Base-by-base conservation (phyloP, 2,888 invertebrate species). In the Leucoma salicis region DNA sequence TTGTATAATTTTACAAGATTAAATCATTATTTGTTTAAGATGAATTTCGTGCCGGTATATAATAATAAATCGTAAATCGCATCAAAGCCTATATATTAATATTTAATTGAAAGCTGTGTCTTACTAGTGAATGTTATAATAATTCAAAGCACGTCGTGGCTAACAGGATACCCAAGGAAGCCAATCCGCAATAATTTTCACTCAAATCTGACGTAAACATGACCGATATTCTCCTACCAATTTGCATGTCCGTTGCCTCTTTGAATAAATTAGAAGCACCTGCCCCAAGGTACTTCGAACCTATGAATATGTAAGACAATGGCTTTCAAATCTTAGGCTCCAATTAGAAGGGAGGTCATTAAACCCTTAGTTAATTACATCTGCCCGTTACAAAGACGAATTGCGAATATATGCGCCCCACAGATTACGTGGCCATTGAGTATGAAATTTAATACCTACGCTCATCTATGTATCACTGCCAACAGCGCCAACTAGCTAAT, bases 301-400 rank as follows among this genome's bases (percentile, higher is more conserved):
- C 86, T 82, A 88, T 89, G 88, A 89, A 89, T 89, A 89, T 89
- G 88, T 88, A 89, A 89, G 88, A 86, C 87, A 81, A 81, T 82
- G 78, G 81, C 80, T 79, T 80, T 78, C 82, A 82, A 87, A 89
- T 87, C 87, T 87, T 83, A 84, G 81, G 55, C 73, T 76, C 80
- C 87, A 87, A 86, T 89, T 86, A 87, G 79, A 60, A 64, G 63
- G 74, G 56, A 43, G 80, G 82, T 82, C 84, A 84, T 85, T 83
- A 84, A 79, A 72, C 76, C 80, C 70, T 66, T 70, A 71, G 74
- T 82, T 80, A 77, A 82, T 83, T 82, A 84, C 81, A 69, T 70
- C 74, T 71, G 67, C 63, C 66, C 53, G 63, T 53, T 57, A 53
- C 59, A 53, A 63, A 75, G 71, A 71, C 63, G 70, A 70, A 73